These are phyloP conservation scores for Centruroides sculpturatus DNA, from an alignment of 1,140 invertebrate species.

Conservation along the genomic window DNA sequence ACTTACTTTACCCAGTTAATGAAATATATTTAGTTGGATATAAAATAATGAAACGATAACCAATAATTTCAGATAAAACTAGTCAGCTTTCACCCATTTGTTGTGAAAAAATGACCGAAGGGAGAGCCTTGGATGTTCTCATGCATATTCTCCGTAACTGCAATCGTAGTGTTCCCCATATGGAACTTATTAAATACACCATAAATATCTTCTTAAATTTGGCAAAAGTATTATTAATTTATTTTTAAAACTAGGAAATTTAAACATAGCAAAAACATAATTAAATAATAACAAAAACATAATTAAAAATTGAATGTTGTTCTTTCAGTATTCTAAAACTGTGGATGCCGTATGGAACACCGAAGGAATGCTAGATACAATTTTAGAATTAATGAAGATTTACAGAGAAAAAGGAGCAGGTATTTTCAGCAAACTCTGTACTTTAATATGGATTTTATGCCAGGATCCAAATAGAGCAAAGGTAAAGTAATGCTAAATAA, in stretches of 20 bases:
- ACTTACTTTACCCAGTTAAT: too few relatives aligned
- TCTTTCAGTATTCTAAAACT: slow-evolving; percentile 8
- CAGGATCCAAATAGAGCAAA: slow-evolving; percentile 5
- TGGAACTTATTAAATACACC: slow-evolving; percentile 7
- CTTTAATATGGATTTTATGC: slow-evolving; percentile 9
- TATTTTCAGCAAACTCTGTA: slow-evolving; percentile 9
- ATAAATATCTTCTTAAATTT: slow-evolving; percentile 10
- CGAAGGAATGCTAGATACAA: neutral
- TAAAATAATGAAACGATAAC: too few relatives aligned
- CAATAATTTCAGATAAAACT: slow-evolving; percentile 7
- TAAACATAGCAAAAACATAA: too few relatives aligned
- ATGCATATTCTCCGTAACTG: neutral
- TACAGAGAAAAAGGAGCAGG: neutral
- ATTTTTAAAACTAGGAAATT: neutral
- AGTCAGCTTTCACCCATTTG: slow-evolving; percentile 11
- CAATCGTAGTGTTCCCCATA: slow-evolving; percentile 12
- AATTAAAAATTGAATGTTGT: neutral
- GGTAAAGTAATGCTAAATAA: slow-evolving; percentile 1
- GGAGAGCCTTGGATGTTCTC: slow-evolving; percentile 2
- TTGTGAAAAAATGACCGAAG: slow-evolving; percentile 10
- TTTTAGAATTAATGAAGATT: slow-evolving; percentile 5
- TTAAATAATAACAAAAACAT: too few relatives aligned
- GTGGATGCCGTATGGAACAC: slow-evolving; percentile 6
- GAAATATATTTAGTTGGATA: too few relatives aligned
- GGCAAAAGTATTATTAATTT: slow-evolving; percentile 4